Conservation (phyloP, 1,140 invertebrate species). For the Eubasilissa regina region DNA sequence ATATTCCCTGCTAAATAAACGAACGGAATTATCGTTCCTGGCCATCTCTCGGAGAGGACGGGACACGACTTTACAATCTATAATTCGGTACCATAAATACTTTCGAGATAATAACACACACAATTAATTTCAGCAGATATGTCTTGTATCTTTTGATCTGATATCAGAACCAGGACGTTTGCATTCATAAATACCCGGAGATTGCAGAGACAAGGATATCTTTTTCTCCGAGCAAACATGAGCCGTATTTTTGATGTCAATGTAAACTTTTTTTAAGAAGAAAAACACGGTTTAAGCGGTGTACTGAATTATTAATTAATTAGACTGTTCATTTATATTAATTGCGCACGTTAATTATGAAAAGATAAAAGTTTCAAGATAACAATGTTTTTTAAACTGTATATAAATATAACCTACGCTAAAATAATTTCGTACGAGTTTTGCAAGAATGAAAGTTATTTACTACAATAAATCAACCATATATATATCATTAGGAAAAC, state of each 20-base stretch:
- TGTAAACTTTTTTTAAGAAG: conserved; percentile 17
- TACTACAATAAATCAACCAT: no score
- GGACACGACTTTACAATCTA: conserved; percentile 54
- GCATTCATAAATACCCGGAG: conserved; percentile 49
- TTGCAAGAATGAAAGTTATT: no score
- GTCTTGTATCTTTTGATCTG: conserved; percentile 48
- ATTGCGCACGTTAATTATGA: conserved; percentile 13
- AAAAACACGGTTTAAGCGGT: background rate
- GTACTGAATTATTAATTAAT: conserved; percentile 7
- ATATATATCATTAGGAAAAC: no score
- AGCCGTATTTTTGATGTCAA: conserved; percentile 30
- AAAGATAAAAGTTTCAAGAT: background rate
- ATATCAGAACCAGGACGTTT: conserved; percentile 25
- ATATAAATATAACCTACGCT: no score
- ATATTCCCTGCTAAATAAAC: conserved; percentile 45
- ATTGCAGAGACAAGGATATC: background rate
- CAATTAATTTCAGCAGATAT: conserved; percentile 59
- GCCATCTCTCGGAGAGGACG: conserved; percentile 39
- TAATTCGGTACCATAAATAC: conserved; percentile 59
- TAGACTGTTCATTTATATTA: background rate
- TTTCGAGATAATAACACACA: conserved; percentile 56
- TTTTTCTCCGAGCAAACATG: background rate
- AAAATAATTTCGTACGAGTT: no score
- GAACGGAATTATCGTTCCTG: conserved; percentile 40
- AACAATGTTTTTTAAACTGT: no score